Conservation (phyloP, 2,888 invertebrate genomes). For the Mactromeris polynyma region DNA sequence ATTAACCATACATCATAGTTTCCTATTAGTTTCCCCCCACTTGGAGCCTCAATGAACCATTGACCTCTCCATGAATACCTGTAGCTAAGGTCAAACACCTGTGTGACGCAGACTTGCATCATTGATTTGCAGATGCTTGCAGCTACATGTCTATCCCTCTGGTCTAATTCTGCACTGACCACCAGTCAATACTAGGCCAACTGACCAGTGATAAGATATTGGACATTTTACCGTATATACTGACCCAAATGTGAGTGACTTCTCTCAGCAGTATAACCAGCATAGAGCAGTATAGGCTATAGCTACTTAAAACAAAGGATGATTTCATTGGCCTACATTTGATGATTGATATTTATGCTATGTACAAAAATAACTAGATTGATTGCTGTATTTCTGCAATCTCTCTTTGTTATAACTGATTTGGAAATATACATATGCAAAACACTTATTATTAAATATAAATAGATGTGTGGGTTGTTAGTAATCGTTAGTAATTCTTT, state of each 20-base stretch:
- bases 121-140: constrained; percentile 62
- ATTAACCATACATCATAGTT: background rate
- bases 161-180: constrained; percentile 42
- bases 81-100: constrained; percentile 61
- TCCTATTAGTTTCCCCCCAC: background rate
- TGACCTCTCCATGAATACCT: constrained; percentile 50
- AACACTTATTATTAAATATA: no score
- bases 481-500: no score
- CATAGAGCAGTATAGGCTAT: background rate
- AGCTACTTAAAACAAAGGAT: background rate
- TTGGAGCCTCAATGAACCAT: constrained; percentile 32
- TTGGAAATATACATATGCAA: no score
- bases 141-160: constrained; percentile 34
- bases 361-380: no score
- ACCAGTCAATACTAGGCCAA: constrained; percentile 18
- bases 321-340: background rate
- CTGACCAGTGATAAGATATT: constrained; percentile 25
- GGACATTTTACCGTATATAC: constrained; percentile 35
- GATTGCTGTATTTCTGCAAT: no score
- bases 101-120: constrained; percentile 61
- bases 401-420: no score
- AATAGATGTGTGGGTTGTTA: no score
- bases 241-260: background rate
- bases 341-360: no score
- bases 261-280: background rate